Conservation (phyloP, 2,113 vertebrate species). For the Charina bottae region DNA sequence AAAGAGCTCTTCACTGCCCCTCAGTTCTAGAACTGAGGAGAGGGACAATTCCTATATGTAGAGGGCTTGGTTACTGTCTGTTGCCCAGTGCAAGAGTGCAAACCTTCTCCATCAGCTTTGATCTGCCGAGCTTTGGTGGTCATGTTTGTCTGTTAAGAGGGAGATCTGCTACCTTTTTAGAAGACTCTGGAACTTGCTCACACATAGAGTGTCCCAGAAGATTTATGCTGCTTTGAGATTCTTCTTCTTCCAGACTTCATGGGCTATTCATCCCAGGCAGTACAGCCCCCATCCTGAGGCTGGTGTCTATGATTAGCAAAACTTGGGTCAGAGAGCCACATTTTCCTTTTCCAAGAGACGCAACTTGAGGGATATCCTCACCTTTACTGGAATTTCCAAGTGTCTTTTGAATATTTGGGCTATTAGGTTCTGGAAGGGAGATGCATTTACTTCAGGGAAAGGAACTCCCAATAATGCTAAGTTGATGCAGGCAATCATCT, state of each 20-base stretch:
- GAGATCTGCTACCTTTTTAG: background rate
- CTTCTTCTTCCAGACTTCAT: background rate
- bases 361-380: background rate
- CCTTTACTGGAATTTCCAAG: background rate
- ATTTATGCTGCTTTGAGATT: background rate
- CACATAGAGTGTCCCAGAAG: background rate
- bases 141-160: too few species aligned
- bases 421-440: background rate
- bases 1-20: background rate
- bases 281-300: background rate
- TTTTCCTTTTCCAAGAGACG: background rate
- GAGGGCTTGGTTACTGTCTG: background rate
- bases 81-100: background rate
- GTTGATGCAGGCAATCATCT: background rate
- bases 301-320: background rate
- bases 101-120: background rate
- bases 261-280: background rate
- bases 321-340: background rate
- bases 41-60: background rate
- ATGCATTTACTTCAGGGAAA: background rate
- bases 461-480: background rate
- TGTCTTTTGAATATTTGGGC: background rate
- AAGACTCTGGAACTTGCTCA: background rate
- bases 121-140: background rate
- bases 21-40: background rate